These are phyloP conservation scores for Heteractis magnifica DNA, from an alignment of 92 coral and sea anemone genomes.

Conservation along the genomic window DNA sequence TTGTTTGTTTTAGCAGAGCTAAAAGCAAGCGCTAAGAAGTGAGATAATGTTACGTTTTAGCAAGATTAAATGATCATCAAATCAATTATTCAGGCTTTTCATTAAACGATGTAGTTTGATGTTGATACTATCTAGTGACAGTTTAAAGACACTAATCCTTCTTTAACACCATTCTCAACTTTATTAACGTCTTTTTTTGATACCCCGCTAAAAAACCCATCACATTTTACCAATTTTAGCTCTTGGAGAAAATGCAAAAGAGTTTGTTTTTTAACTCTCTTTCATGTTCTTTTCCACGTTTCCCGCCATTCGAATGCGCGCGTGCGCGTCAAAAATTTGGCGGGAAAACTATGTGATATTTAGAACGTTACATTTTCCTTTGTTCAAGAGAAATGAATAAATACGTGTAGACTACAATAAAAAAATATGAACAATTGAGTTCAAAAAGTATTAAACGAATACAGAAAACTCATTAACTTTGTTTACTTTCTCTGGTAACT, in stretches of 20 bases:
- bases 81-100: background rate
- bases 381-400: no score
- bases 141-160: background rate
- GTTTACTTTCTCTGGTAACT: no score
- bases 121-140: background rate
- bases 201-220: background rate
- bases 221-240: background rate
- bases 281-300: background rate
- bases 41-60: background rate
- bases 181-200: background rate
- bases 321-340: background rate
- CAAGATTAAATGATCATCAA: background rate
- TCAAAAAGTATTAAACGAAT: no score
- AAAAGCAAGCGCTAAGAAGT: background rate
- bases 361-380: background rate
- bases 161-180: background rate
- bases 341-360: background rate
- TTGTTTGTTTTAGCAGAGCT: background rate
- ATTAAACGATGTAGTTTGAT: constrained; percentile 1
- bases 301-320: constrained; percentile 2
- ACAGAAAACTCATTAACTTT: no score
- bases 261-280: background rate
- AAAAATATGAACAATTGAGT: no score
- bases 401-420: no score
- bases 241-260: background rate